Evolutionary conservation across 2,113 vertebrate genomes (phyloP).

Genomic region (Empidonax traillii): DNA sequence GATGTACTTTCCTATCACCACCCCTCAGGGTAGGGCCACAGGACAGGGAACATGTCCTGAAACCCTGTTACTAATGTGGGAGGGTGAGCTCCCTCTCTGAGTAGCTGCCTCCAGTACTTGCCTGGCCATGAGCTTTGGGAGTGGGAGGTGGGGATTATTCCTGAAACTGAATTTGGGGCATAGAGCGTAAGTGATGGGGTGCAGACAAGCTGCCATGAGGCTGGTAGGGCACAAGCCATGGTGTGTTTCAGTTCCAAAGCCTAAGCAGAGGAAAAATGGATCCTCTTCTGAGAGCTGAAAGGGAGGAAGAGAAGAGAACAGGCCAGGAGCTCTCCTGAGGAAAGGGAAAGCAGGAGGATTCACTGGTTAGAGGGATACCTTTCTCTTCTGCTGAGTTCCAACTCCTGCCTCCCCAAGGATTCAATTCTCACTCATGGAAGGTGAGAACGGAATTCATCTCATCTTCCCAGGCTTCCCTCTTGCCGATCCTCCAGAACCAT

Average conservation of each 20-base stretch:
- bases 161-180: background rate
- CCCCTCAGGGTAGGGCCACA: background rate
- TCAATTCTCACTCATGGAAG: background rate
- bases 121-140: background rate
- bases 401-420: background rate
- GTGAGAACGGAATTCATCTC: background rate
- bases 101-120: background rate
- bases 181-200: background rate
- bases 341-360: background rate
- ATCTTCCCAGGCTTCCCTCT: background rate
- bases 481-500: background rate
- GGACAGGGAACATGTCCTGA: background rate
- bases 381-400: background rate
- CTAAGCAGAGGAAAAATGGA: background rate
- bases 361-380: background rate
- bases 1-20: background rate
- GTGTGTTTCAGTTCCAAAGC: background rate
- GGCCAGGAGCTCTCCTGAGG: background rate
- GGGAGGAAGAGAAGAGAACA: background rate
- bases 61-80: background rate
- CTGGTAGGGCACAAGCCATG: background rate
- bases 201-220: background rate
- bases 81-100: background rate
- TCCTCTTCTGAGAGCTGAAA: background rate
- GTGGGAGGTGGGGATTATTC: background rate